phyloP scores from a whole-genome alignment of 1,140 invertebrate genomes.

The Musca vetustissima region DNA sequence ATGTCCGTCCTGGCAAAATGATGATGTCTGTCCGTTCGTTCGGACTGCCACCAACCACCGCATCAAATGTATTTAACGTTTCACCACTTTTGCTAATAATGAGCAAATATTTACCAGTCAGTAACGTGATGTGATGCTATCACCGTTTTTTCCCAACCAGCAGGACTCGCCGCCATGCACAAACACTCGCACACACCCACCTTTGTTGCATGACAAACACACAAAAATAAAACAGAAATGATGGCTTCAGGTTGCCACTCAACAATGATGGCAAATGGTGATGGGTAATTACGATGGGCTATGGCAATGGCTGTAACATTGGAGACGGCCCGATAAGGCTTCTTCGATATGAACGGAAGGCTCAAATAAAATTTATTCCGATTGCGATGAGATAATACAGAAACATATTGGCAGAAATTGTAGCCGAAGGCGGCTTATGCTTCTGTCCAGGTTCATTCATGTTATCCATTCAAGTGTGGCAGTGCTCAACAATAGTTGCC shows the following conservation, averaged over 20 bases:
- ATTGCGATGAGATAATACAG: slow-evolving; percentile 9
- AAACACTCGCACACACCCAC: not conserved
- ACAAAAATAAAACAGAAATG: no score
- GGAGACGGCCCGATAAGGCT: no score
- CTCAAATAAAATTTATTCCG: slow-evolving; percentile 7
- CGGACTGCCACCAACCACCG: slow-evolving; percentile 6
- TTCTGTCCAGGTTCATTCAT: not conserved
- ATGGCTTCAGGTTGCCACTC: slow-evolving; percentile 2
- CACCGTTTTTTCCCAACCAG: not conserved
- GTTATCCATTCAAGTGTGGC: no score
- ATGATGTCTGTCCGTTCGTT: not conserved
- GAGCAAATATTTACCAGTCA: slow-evolving; percentile 22
- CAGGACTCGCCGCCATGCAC: no score
- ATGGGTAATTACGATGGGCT: no score
- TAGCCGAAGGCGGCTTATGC: not conserved
- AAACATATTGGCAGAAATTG: slow-evolving; percentile 6
- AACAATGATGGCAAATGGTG: no score
- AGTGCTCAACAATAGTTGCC: no score
- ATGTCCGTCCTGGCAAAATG: no score
- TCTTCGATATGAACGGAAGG: not conserved
- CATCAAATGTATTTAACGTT: slow-evolving; percentile 14
- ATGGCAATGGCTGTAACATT: no score
- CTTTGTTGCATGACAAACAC: no score
- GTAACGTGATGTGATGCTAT: slow-evolving; percentile 20
- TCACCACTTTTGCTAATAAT: slow-evolving; percentile 21